Percentiles rank a stretch among this genome's conserved stretches.
These are phyloP conservation scores for Philereme transversata DNA, from an alignment of 2,888 invertebrate genomes.

Conservation along the genomic window DNA sequence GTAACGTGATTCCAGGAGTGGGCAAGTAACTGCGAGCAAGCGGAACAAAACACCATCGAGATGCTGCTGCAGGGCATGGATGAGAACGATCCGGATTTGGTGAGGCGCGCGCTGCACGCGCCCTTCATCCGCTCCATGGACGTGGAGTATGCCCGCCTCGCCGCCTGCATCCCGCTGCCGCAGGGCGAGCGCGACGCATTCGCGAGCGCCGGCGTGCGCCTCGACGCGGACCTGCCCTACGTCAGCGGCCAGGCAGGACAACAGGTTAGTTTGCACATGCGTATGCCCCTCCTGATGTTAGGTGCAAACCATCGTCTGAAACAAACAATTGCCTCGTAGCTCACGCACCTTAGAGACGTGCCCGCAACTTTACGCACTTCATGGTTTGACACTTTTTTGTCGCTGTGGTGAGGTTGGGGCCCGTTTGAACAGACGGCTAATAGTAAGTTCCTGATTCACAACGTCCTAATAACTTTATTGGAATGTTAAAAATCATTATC, in stretches of 20 bases:
- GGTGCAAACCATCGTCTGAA: no score
- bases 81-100: conserved; percentile 93
- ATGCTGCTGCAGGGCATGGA: conserved; percentile 91
- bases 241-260: conserved; percentile 55
- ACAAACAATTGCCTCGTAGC: no score
- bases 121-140: conserved; percentile 97
- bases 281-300: no score
- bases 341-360: no score
- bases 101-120: conserved; percentile 88
- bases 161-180: conserved; percentile 60
- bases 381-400: no score
- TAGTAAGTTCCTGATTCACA: no score
- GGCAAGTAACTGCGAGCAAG: conserved; percentile 93
- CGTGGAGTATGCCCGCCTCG: conserved; percentile 91
- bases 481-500: no score
- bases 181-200: conserved; percentile 3
- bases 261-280: no score
- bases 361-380: no score
- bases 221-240: conserved; percentile 75
- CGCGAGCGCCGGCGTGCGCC: conserved; percentile 18
- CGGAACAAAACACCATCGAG: conserved; percentile 92
- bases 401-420: no score
- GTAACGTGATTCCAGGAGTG: conserved; percentile 79
- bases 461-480: no score
- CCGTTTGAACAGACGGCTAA: no score